Conservation (phyloP, 2,888 invertebrate genomes). For the Rhabditophanes sp. region DNA sequence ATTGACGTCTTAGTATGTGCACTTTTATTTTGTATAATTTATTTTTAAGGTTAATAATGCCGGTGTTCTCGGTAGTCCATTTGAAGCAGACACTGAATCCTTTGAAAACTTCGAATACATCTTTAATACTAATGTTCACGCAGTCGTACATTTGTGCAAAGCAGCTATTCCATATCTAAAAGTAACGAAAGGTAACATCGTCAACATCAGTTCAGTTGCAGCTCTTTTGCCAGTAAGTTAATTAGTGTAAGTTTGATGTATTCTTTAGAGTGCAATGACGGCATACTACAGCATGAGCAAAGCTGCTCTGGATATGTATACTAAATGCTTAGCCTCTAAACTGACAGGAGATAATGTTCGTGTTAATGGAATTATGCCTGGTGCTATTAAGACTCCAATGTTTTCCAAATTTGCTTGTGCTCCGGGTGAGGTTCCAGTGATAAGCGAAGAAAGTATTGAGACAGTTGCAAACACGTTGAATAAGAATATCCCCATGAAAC, state of each 20-base stretch:
- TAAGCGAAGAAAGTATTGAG: conserved; percentile 1
- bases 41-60: too few relatives aligned
- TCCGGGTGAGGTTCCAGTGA: too few relatives aligned
- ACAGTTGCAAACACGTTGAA: too few relatives aligned
- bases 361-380: conserved; percentile 4
- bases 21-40: too few relatives aligned
- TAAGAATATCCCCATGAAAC: conserved; percentile 11
- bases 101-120: conserved; percentile 7
- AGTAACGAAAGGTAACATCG: conserved; percentile 2
- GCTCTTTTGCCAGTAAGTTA: not conserved
- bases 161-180: conserved; percentile 4
- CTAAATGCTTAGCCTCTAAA: not conserved
- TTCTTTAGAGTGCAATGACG: not conserved
- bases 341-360: conserved; percentile 1
- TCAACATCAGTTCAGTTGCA: conserved; percentile 1
- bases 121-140: conserved; percentile 4
- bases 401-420: too few relatives aligned
- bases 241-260: conserved; percentile 3
- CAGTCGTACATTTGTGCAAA: too few relatives aligned
- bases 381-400: too few relatives aligned
- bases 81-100: conserved; percentile 2
- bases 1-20: too few relatives aligned
- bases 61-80: too few relatives aligned
- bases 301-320: conserved; percentile 1
- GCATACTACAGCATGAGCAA: conserved; percentile 1